Evolutionary conservation across 2,113 vertebrate genomes (phyloP).

Genomic region (Neodon shergylaensis): DNA sequence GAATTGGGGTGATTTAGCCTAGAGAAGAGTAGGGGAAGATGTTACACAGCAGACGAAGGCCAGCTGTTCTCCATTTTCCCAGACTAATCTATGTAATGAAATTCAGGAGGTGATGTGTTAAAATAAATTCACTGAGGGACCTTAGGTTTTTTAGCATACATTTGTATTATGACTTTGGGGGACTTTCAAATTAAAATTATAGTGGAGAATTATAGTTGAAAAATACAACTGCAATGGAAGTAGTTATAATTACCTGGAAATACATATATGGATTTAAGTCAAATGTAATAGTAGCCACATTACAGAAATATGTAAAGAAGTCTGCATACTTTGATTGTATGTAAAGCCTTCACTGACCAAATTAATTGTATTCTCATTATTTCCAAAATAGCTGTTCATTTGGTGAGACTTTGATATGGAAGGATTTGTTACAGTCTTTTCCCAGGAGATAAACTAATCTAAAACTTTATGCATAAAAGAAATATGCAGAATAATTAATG

Average conservation of each 20-base stretch:
- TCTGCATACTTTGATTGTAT: background rate
- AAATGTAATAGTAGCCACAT: conserved; percentile 9
- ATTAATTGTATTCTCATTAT: background rate
- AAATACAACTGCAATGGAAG: conserved; percentile 40
- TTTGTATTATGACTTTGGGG: conserved; percentile 58
- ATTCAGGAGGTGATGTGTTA: conserved; percentile 63
- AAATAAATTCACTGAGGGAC: conserved; percentile 56
- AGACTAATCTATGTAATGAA: conserved; percentile 71
- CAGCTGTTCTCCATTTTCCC: conserved; percentile 71
- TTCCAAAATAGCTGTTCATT: conserved; percentile 29
- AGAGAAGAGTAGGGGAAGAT: conserved; percentile 36
- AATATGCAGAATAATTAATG: conserved; percentile 54
- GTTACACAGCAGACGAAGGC: background rate
- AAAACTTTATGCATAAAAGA: conserved; percentile 53
- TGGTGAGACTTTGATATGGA: conserved; percentile 20
- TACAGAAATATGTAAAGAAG: background rate
- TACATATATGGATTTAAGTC: background rate
- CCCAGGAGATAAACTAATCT: conserved; percentile 39
- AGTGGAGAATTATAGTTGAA: background rate
- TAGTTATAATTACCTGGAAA: conserved; percentile 32
- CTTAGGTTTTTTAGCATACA: conserved; percentile 43
- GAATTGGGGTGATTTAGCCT: conserved; percentile 71
- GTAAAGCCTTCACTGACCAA: background rate
- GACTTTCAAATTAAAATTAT: conserved; percentile 59
- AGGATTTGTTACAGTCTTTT: background rate